Conservation (phyloP, 2,888 invertebrate genomes). For the Allophyes oxyacanthae region DNA sequence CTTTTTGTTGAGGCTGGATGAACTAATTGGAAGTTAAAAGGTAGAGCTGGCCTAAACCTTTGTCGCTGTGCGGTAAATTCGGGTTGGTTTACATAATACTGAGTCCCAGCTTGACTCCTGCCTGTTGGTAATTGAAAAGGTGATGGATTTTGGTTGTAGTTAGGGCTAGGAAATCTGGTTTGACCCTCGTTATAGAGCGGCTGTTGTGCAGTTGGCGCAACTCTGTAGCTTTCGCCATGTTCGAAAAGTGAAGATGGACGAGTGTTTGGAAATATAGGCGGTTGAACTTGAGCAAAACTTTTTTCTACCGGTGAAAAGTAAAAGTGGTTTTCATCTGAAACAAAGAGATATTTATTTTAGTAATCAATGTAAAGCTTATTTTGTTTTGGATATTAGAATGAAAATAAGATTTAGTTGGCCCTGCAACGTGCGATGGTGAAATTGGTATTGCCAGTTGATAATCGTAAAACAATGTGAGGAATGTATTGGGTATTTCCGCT, state of each 20-base stretch:
- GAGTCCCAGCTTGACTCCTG: slow-evolving; percentile 83
- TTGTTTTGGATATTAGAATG: slow-evolving; percentile 10
- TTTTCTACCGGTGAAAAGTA: slow-evolving; percentile 86
- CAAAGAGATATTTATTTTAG: slow-evolving; percentile 48
- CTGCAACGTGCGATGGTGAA: slow-evolving; percentile 1
- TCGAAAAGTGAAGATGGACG: slow-evolving; percentile 79
- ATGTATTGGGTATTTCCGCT: slow-evolving; percentile 49
- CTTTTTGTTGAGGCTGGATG: slow-evolving; percentile 87
- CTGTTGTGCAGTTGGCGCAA: slow-evolving; percentile 74
- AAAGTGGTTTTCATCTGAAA: slow-evolving; percentile 86
- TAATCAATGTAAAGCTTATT: too few relatives aligned
- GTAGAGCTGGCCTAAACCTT: slow-evolving; percentile 80
- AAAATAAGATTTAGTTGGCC: slow-evolving; percentile 3
- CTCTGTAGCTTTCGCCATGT: slow-evolving; percentile 78
- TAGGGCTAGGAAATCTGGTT: slow-evolving; percentile 82
- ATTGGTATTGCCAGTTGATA: slow-evolving; percentile 14
- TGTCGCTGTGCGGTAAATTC: slow-evolving; percentile 80
- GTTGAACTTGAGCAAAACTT: slow-evolving; percentile 88
- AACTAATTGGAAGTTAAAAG: slow-evolving; percentile 82
- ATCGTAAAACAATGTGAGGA: slow-evolving; percentile 51
- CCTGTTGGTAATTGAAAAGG: slow-evolving; percentile 85
- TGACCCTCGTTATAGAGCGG: slow-evolving; percentile 78
- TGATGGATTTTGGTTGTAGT: slow-evolving; percentile 85
- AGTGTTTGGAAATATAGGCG: slow-evolving; percentile 81
- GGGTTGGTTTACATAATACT: slow-evolving; percentile 85